Conservation (phyloP, 1,140 invertebrate species). For the Linepithema humile region DNA sequence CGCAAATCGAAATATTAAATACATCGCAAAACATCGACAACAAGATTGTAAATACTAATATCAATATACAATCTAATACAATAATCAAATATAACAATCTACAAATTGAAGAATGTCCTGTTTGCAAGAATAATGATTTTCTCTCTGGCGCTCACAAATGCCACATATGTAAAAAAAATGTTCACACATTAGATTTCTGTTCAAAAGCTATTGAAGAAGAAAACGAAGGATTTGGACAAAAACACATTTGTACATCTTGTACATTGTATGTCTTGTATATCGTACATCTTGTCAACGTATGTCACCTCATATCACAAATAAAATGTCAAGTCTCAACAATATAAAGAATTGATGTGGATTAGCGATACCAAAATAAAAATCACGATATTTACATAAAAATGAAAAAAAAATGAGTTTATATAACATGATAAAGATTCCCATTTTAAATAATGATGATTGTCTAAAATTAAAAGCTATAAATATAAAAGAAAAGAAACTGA, state of each 20-base stretch:
- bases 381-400: not conserved
- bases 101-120: constrained; percentile 1
- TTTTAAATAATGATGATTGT: not conserved
- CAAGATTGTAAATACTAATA: constrained; percentile 5
- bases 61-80: not conserved
- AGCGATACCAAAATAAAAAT: not conserved
- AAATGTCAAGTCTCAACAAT: not conserved
- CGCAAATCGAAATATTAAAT: not conserved
- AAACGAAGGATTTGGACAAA: not conserved
- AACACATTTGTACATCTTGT: not conserved
- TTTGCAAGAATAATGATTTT: constrained; percentile 1
- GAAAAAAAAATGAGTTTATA: not conserved
- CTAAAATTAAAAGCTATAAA: not conserved
- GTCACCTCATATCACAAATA: not conserved
- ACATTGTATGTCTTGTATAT: constrained; percentile 11
- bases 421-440: not conserved
- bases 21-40: not conserved
- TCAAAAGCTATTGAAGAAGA: constrained; percentile 1
- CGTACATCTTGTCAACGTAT: not conserved
- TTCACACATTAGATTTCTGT: not conserved
- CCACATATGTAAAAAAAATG: constrained; percentile 12
- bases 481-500: constrained; percentile 1
- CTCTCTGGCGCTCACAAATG: constrained; percentile 10
- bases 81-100: not conserved
- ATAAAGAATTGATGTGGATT: constrained; percentile 8